These are phyloP conservation scores for Scaptomyza hsui DNA, from an alignment of 1,140 invertebrate genomes.

Conservation along the genomic window DNA sequence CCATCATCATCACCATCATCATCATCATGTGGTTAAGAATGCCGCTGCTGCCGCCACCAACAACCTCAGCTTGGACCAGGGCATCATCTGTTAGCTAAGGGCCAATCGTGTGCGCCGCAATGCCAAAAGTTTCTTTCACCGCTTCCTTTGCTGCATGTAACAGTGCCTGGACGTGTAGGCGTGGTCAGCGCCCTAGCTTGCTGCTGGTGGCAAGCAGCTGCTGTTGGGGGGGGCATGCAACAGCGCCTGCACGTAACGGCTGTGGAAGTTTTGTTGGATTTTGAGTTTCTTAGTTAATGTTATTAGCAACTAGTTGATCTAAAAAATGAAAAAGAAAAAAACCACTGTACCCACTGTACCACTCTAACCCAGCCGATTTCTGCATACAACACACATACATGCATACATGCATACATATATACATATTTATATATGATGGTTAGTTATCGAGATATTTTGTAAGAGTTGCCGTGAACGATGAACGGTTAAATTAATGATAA, in stretches of 20 bases:
- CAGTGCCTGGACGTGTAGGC: conserved; percentile 69
- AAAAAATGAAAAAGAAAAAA: not conserved
- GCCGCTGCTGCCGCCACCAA: conserved; percentile 68
- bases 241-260: conserved; percentile 30
- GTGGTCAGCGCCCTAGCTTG: conserved; percentile 33
- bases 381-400: not conserved
- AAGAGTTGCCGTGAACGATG: conserved; percentile 7
- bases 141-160: conserved; percentile 83
- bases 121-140: conserved; percentile 84
- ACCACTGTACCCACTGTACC: not conserved
- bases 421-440: not conserved
- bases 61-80: conserved; percentile 81
- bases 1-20: conserved; percentile 71
- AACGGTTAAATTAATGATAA: conserved; percentile 3
- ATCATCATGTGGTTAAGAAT: conserved; percentile 76
- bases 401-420: conserved; percentile 1
- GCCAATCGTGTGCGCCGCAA: conserved; percentile 80
- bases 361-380: conserved; percentile 5
- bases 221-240: not conserved
- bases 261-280: conserved; percentile 34
- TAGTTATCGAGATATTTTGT: conserved; percentile 15
- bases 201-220: not conserved
- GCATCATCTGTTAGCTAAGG: conserved; percentile 84
- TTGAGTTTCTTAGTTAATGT: conserved; percentile 51
- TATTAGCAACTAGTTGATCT: conserved; percentile 44